Evolutionary conservation across 2,888 invertebrate species (phyloP).

Genomic region (Meteorus colon): DNA sequence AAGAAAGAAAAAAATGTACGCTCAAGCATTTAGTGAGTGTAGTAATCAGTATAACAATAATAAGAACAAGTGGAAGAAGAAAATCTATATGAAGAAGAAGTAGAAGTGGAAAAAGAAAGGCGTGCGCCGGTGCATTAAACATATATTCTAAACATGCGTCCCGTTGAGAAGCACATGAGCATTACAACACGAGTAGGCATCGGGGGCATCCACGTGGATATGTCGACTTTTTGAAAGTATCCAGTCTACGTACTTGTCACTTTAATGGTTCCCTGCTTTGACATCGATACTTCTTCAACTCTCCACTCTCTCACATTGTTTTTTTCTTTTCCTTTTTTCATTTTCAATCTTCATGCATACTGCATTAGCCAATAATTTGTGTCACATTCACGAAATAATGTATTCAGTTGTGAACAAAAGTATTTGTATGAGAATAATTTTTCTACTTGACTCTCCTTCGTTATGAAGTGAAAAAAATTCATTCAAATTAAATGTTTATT

Average conservation of each 20-base stretch:
- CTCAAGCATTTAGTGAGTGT: slow-evolving; percentile 7
- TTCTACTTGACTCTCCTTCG: too few relatives aligned
- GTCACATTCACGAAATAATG: not conserved
- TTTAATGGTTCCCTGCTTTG: slow-evolving; percentile 19
- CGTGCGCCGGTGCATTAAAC: slow-evolving; percentile 5
- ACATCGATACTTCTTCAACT: not conserved
- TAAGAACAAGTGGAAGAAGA: not conserved
- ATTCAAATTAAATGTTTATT: too few relatives aligned
- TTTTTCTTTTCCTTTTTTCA: not conserved
- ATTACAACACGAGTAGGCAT: slow-evolving; percentile 38
- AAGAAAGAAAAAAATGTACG: slow-evolving; percentile 20
- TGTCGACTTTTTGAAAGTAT: slow-evolving; percentile 42
- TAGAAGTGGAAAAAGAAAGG: slow-evolving; percentile 3
- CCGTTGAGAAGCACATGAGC: slow-evolving; percentile 5
- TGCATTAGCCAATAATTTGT: not conserved
- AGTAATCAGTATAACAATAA: slow-evolving; percentile 18
- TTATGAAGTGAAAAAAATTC: too few relatives aligned
- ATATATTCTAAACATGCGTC: slow-evolving; percentile 3
- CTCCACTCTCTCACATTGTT: not conserved
- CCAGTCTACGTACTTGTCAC: slow-evolving; percentile 28
- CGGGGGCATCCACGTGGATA: slow-evolving; percentile 51
- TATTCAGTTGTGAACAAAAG: too few relatives aligned
- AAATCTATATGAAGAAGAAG: slow-evolving; percentile 17
- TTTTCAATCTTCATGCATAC: not conserved
- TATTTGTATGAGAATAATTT: too few relatives aligned